phyloP scores from a whole-genome alignment of 2,888 invertebrate genomes.

The Philonicus albiceps region DNA sequence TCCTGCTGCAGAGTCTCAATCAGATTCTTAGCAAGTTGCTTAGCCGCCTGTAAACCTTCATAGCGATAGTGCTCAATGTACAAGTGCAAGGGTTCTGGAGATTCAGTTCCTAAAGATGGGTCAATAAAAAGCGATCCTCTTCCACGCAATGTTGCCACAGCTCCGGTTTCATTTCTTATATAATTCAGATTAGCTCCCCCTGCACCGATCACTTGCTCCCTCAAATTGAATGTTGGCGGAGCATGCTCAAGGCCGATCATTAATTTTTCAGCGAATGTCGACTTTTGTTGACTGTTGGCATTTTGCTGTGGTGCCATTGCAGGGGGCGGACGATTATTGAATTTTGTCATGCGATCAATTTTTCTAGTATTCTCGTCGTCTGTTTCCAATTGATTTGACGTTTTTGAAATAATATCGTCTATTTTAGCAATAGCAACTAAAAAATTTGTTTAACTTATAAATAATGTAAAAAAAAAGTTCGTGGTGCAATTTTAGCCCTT shows the following conservation, averaged over 20 bases:
- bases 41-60: conserved; percentile 68
- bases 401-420: conserved; percentile 51
- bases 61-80: conserved; percentile 77
- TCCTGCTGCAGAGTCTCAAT: conserved; percentile 78
- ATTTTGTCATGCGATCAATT: conserved; percentile 46
- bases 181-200: conserved; percentile 78
- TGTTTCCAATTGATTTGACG: not conserved
- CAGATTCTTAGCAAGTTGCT: conserved; percentile 77
- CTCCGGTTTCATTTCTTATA: conserved; percentile 78
- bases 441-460: conserved; percentile 31
- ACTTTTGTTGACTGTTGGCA: conserved; percentile 36
- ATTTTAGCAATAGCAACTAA: conserved; percentile 57
- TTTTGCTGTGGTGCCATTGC: conserved; percentile 45
- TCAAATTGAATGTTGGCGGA: conserved; percentile 77
- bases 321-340: conserved; percentile 45
- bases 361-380: not conserved
- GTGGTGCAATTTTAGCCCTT: conserved; percentile 47
- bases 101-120: conserved; percentile 67
- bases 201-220: conserved; percentile 76
- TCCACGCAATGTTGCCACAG: conserved; percentile 76
- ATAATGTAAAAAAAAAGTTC: not conserved
- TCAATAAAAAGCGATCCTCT: conserved; percentile 72
- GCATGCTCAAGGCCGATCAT: conserved; percentile 80
- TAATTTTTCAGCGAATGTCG: conserved; percentile 70
- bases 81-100: conserved; percentile 77